Evolutionary conservation across 2,113 vertebrate genomes (phyloP), one percentile per base, ranked within the genome.

Genomic region (Rostratula benghalensis): DNA sequence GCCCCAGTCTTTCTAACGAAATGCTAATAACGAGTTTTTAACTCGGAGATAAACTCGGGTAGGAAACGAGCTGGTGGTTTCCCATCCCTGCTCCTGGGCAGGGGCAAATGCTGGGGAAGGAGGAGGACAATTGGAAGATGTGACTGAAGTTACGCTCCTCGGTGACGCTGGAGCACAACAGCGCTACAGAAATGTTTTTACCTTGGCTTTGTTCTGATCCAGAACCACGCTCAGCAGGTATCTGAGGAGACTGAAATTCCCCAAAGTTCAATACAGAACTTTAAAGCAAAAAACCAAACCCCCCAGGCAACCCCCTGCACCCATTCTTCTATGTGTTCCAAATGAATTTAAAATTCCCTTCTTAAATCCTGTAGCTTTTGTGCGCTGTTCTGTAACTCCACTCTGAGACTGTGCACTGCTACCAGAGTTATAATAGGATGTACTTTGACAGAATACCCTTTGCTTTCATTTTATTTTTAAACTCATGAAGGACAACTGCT

Each of bases 381-480:
- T 30, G 28, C 6, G 3, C 0, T 19, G 0, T 23, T 88, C 83
- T 76, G 2, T 64, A 59, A 37, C 31, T 27, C 24, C 51, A 67
- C 15, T 51, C 3, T 19, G 35, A 59, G 48, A 33, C 0, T 45
- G 22, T 5, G 15, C 56, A 9, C 35, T 63, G n/a, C 60, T 35
- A 28, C 61, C 27, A 24, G 27, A 24, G 57, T 63, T 78, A 9
- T 16, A 65, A 69, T 11, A 64, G 78, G 81, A 84, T 0, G 0
- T 13, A 19, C 37, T 74, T 73, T 31, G 41, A 92, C 4, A 3
- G 75, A 61, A 83, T 23, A 77, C 2, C 85, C 53, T 30, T 76
- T 57, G 71, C 83, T 92, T 94, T 87, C 61, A 64, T 91, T 94
- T 94, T 92, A 95, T 95, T 95, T 96, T 95, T 96, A 94, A 94